Percentiles rank a stretch among this genome's conserved stretches.
Evolutionary conservation across 2,888 invertebrate species (phyloP).

Genomic region (Graphium colonna): DNA sequence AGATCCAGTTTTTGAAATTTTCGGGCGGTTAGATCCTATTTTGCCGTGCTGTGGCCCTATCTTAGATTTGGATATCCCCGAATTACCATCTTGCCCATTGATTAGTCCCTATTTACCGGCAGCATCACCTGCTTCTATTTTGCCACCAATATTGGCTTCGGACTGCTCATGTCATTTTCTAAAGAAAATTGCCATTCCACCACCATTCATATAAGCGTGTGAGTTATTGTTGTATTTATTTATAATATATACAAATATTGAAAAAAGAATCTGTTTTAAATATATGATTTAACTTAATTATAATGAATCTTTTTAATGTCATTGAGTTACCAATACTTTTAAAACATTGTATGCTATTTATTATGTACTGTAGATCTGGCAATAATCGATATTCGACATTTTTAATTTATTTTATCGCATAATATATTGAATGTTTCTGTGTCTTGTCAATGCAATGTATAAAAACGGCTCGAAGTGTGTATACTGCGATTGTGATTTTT

Average conservation of each 20-base stretch:
- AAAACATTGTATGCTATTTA: too few relatives aligned
- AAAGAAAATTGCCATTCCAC: constrained; percentile 57
- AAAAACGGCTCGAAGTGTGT: too few relatives aligned
- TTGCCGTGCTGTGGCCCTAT: constrained; percentile 26
- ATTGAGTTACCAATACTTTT: too few relatives aligned
- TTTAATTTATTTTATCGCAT: too few relatives aligned
- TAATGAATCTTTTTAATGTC: too few relatives aligned
- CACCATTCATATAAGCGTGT: constrained; percentile 46
- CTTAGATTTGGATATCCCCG: constrained; percentile 23
- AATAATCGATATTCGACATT: too few relatives aligned
- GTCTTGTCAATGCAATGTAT: too few relatives aligned
- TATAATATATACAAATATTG: neutral
- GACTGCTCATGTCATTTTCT: constrained; percentile 44
- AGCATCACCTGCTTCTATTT: constrained; percentile 45
- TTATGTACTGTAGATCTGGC: too few relatives aligned
- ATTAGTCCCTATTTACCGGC: constrained; percentile 45
- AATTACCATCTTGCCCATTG: constrained; percentile 22
- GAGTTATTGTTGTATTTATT: constrained; percentile 10
- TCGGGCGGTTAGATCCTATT: constrained; percentile 32
- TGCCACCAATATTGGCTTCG: constrained; percentile 39
- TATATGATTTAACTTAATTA: too few relatives aligned
- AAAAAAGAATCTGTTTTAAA: neutral
- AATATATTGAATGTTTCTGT: too few relatives aligned
- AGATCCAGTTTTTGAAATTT: constrained; percentile 14
- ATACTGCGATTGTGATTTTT: too few relatives aligned